A percentile compares a stretch with the other conserved stretches of the same genome.
These are phyloP conservation scores for Chrysopilus asiliformis DNA, from an alignment of 2,888 invertebrate genomes.

Conservation along the genomic window DNA sequence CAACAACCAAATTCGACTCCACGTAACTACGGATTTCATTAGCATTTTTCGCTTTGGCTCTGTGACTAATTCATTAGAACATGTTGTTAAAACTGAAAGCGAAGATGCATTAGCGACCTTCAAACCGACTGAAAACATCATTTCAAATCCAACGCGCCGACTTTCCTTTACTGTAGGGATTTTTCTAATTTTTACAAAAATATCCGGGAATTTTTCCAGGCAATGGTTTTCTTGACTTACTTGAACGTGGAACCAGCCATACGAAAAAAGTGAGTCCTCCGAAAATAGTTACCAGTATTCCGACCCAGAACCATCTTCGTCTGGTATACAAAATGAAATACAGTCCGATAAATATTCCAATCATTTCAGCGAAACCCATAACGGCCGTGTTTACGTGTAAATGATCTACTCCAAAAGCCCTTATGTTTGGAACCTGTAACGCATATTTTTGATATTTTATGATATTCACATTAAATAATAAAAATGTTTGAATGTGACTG, in stretches of 20 bases:
- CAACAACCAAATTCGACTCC: constrained; percentile 27
- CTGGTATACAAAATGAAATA: constrained; percentile 31
- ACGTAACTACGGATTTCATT: constrained; percentile 27
- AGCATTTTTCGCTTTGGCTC: constrained; percentile 22
- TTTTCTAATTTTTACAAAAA: no score
- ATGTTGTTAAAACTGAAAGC: constrained; percentile 31
- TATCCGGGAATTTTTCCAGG: not conserved
- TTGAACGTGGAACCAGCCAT: constrained; percentile 27
- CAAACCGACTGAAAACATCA: constrained; percentile 28
- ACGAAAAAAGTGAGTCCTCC: constrained; percentile 26
- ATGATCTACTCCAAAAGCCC: constrained; percentile 31
- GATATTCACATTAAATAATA: no score
- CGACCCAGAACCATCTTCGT: constrained; percentile 30
- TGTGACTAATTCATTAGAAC: constrained; percentile 32
- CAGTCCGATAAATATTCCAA: constrained; percentile 30
- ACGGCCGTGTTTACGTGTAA: constrained; percentile 33
- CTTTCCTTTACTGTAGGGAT: constrained; percentile 19
- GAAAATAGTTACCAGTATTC: constrained; percentile 25
- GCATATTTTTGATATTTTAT: no score
- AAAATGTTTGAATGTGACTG: no score
- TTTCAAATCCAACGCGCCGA: constrained; percentile 26
- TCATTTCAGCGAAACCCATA: constrained; percentile 32
- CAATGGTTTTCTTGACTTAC: constrained; percentile 17
- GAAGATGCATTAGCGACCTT: constrained; percentile 32
- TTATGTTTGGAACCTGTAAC: constrained; percentile 35